phyloP scores from a whole-genome alignment of 2,888 invertebrate species.

The Macaria liturata region DNA sequence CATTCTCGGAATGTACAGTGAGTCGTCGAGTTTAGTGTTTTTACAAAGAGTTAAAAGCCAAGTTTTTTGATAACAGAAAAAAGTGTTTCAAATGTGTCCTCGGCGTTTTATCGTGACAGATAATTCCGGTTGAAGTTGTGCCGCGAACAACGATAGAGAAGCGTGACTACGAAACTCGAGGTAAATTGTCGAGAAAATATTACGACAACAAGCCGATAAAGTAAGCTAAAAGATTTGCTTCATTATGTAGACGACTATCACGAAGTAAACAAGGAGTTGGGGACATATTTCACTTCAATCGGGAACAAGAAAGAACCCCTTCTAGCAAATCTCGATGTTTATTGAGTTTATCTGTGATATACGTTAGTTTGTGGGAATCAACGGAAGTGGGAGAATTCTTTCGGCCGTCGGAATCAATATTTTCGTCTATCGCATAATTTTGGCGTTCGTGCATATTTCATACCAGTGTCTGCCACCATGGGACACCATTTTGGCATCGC shows the following conservation, averaged over 20 bases:
- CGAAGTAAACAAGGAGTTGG: slow-evolving; percentile 42
- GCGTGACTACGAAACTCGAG: slow-evolving; percentile 33
- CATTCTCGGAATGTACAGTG: slow-evolving; percentile 53
- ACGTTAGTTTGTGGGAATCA: slow-evolving; percentile 32
- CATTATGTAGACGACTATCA: slow-evolving; percentile 12
- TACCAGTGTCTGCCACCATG: slow-evolving; percentile 25
- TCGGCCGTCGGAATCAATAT: slow-evolving; percentile 33
- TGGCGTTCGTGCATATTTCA: slow-evolving; percentile 35
- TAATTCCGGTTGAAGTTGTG: slow-evolving; percentile 38
- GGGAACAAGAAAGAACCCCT: slow-evolving; percentile 39
- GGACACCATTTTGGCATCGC: slow-evolving; percentile 33
- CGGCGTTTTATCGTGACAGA: slow-evolving; percentile 41
- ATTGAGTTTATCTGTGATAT: slow-evolving; percentile 34
- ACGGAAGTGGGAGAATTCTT: slow-evolving; percentile 23
- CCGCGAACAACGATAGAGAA: slow-evolving; percentile 36
- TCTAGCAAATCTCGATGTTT: slow-evolving; percentile 34
- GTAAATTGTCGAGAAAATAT: slow-evolving; percentile 37
- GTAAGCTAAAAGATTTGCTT: slow-evolving; percentile 27
- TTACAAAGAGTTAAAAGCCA: slow-evolving; percentile 26
- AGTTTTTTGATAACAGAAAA: slow-evolving; percentile 56
- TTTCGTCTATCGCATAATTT: slow-evolving; percentile 42
- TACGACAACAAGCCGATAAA: slow-evolving; percentile 23
- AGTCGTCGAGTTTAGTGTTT: slow-evolving; percentile 25
- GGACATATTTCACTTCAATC: slow-evolving; percentile 37
- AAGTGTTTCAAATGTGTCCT: slow-evolving; percentile 43